Percentiles rank a stretch among this genome's conserved stretches.
phyloP scores from a whole-genome alignment of 2,113 vertebrate species.

The Grammomys surdaster region DNA sequence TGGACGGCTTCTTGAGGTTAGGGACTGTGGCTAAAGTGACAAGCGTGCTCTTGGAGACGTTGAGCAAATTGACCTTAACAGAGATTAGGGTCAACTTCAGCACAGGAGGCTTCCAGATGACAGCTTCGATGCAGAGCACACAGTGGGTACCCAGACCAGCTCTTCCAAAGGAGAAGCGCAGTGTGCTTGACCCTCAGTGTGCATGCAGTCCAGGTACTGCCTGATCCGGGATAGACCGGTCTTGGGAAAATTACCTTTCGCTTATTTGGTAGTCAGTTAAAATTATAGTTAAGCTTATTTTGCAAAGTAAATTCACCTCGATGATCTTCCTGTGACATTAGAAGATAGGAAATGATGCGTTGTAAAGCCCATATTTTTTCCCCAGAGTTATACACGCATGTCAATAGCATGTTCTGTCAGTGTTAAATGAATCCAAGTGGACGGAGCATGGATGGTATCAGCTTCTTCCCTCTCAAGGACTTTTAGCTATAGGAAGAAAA shows the following conservation, averaged over 20 bases:
- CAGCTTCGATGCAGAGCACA: no score
- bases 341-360: not conserved
- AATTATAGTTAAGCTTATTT: slow-evolving; percentile 37
- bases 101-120: not conserved
- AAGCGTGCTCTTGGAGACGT: not conserved
- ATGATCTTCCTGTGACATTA: not conserved
- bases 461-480: not conserved
- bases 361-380: not conserved
- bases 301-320: not conserved
- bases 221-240: not conserved
- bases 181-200: not conserved
- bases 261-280: slow-evolving; percentile 19
- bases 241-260: not conserved
- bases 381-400: not conserved
- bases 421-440: not conserved
- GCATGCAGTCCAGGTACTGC: not conserved
- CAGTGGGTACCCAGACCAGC: not conserved
- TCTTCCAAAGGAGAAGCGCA: not conserved
- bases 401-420: not conserved
- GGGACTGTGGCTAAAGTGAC: not conserved
- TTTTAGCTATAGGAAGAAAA: slow-evolving; percentile 30
- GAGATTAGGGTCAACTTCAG: not conserved
- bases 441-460: not conserved
- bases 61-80: not conserved
- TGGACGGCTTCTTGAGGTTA: not conserved